Percentiles rank a stretch among this genome's conserved stretches.
These are phyloP conservation scores for Callithrix jacchus DNA, from an alignment of 2,113 vertebrate species.

Conservation along the genomic window DNA sequence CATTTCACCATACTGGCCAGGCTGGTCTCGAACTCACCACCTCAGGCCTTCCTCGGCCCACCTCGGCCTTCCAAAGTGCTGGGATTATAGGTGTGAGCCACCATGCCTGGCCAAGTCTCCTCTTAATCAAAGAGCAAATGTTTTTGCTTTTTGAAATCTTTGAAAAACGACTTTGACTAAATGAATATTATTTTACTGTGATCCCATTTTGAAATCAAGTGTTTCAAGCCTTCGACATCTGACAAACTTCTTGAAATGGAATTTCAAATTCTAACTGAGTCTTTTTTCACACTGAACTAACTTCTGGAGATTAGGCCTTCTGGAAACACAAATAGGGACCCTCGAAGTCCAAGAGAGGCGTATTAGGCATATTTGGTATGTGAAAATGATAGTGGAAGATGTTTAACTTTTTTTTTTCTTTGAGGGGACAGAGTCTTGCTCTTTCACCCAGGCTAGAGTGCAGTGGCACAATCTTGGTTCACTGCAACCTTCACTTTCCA, in stretches of 20 bases:
- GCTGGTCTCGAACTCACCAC: too few species aligned
- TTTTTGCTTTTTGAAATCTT: neutral
- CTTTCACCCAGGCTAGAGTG: too few species aligned
- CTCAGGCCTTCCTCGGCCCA: too few species aligned
- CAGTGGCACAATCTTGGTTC: too few species aligned
- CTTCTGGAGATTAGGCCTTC: neutral
- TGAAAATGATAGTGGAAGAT: neutral
- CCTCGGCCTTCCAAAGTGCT: too few species aligned
- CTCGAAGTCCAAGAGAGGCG: neutral
- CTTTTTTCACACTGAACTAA: neutral
- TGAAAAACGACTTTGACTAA: neutral
- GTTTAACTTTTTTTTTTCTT: neutral
- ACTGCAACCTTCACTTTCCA: too few species aligned
- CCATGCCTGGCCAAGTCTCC: neutral
- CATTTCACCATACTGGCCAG: too few species aligned
- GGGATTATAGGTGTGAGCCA: too few species aligned
- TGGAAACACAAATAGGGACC: neutral
- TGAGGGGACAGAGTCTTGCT: too few species aligned
- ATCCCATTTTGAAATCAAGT: neutral
- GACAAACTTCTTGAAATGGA: neutral
- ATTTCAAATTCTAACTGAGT: neutral
- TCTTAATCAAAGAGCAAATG: neutral
- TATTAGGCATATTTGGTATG: neutral
- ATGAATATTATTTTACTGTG: neutral
- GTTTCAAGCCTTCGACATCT: neutral